Conservation (phyloP, 2,888 invertebrate species). For the Antitype chi region DNA sequence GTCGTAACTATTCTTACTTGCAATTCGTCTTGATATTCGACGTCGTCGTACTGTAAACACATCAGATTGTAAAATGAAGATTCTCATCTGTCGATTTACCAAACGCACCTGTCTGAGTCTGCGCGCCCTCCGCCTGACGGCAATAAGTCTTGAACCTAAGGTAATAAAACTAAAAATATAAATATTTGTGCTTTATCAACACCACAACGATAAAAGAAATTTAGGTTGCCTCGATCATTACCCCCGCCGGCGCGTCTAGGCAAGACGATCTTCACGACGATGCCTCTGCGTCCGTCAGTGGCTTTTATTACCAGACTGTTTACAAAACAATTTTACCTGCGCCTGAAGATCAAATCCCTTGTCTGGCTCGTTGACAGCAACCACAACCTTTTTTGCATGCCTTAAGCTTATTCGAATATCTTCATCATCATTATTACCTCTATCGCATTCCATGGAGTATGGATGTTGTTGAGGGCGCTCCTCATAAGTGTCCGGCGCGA, state of each 20-base stretch:
- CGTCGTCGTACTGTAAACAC: constrained; percentile 36
- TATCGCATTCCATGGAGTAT: constrained; percentile 84
- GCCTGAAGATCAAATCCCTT: background rate
- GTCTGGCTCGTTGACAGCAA: background rate
- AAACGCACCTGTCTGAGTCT: constrained; percentile 41
- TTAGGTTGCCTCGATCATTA: constrained; percentile 33
- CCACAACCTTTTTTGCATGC: background rate
- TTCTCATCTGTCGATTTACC: constrained; percentile 35
- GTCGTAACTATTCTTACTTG: constrained; percentile 42
- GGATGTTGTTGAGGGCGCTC: constrained; percentile 70
- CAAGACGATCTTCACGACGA: background rate
- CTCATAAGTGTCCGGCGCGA: constrained; percentile 75
- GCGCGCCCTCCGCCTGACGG: background rate
- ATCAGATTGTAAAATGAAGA: constrained; percentile 35
- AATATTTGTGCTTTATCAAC: constrained; percentile 31
- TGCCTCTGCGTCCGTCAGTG: background rate
- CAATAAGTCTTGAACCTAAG: constrained; percentile 42
- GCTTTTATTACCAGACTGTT: background rate
- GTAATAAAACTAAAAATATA: constrained; percentile 54
- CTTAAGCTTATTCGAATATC: background rate
- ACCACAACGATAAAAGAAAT: constrained; percentile 24
- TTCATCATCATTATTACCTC: constrained; percentile 72
- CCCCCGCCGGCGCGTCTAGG: constrained; percentile 25
- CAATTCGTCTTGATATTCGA: background rate
- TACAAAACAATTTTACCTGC: constrained; percentile 8